phyloP scores from a whole-genome alignment of 2,113 vertebrate species.

The Cyprinodon variegatus region DNA sequence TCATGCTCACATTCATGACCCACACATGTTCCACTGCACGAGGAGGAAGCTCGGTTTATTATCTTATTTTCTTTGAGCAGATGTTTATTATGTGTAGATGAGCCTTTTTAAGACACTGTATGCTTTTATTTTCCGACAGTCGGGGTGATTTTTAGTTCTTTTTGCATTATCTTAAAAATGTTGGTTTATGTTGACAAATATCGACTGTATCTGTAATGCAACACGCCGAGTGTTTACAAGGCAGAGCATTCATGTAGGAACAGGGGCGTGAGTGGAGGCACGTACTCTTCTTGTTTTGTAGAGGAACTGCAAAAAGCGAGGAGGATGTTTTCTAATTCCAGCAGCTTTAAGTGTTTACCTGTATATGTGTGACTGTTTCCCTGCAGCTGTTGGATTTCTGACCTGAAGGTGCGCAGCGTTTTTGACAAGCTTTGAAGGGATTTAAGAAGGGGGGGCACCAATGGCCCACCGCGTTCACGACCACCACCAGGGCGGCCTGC shows the following conservation, averaged over 20 bases:
- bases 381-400: slow-evolving; percentile 6
- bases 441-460: slow-evolving; percentile 45
- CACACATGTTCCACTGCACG: background rate
- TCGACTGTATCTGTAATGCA: background rate
- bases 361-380: background rate
- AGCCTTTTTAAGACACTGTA: background rate
- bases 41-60: background rate
- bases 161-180: background rate
- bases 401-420: slow-evolving; percentile 10
- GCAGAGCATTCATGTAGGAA: background rate
- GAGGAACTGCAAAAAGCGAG: slow-evolving; percentile 1
- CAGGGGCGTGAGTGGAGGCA: slow-evolving; percentile 17
- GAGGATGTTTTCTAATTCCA: background rate
- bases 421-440: background rate
- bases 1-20: background rate
- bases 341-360: background rate
- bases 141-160: background rate
- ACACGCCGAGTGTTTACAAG: slow-evolving; percentile 44
- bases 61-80: background rate
- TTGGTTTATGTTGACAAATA: background rate
- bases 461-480: slow-evolving; percentile 91
- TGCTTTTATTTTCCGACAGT: background rate
- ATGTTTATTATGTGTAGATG: background rate
- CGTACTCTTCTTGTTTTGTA: background rate
- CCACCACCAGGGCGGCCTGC: slow-evolving; percentile 78